Conservation (phyloP, 2,797 vertebrate species). For the Crocodylus rhombifer region DNA sequence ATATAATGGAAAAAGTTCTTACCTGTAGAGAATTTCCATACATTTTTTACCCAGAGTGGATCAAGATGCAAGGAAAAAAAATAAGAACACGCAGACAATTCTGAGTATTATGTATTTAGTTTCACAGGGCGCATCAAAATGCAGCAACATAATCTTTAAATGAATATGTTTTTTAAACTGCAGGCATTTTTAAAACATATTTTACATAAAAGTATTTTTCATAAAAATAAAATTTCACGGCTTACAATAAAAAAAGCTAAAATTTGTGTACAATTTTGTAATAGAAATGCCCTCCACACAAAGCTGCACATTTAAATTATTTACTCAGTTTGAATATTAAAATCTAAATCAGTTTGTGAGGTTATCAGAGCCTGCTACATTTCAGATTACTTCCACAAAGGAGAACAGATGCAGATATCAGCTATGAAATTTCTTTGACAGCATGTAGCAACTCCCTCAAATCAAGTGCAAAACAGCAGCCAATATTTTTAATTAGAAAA, state of each 20-base stretch:
- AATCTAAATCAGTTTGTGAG: not conserved
- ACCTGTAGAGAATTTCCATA: not conserved
- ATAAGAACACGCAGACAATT: not conserved
- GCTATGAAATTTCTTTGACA: conserved; percentile 33
- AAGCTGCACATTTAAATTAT: not conserved
- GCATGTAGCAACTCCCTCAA: not conserved
- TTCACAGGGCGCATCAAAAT: not conserved
- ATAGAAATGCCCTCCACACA: not conserved
- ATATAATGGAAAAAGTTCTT: not conserved
- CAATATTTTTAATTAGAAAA: not conserved
- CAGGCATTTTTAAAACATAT: not conserved
- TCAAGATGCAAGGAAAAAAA: not conserved
- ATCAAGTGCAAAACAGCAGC: conserved; percentile 36
- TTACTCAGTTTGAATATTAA: not conserved
- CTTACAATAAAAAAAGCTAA: not conserved
- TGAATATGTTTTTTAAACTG: not conserved
- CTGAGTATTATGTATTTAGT: not conserved
- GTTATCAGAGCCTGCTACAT: not conserved
- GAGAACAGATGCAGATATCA: conserved; percentile 24
- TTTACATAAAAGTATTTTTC: not conserved
- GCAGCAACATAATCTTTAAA: not conserved
- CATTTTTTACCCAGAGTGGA: not conserved
- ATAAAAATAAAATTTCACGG: not conserved
- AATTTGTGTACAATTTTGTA: not conserved
- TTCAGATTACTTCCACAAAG: conserved; percentile 18